Percentiles rank a stretch among this genome's conserved stretches.
Conservation (phyloP, 2,888 invertebrate genomes). For the Noctua comes region DNA sequence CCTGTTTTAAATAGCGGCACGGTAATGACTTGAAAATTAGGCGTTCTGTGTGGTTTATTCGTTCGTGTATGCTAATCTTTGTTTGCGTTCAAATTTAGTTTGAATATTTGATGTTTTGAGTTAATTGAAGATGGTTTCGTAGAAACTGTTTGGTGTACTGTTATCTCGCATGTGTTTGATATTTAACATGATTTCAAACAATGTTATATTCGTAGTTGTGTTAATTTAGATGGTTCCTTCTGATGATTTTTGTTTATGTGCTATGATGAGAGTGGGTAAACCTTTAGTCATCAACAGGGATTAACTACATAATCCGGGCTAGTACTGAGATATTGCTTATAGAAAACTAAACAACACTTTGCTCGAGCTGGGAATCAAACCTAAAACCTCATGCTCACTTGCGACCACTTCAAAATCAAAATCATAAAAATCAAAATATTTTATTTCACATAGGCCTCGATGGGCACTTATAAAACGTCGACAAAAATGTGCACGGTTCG, state of each 20-base stretch:
- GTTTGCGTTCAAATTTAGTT: constrained; percentile 19
- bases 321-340: background rate
- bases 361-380: background rate
- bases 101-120: constrained; percentile 27
- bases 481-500: no score
- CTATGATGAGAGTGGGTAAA: background rate
- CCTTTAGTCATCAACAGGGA: background rate
- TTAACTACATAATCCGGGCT: background rate
- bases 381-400: background rate
- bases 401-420: no score
- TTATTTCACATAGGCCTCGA: no score
- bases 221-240: background rate
- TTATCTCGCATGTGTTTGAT: background rate
- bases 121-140: constrained; percentile 4
- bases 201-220: background rate
- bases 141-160: constrained; percentile 7
- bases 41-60: constrained; percentile 32
- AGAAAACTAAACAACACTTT: background rate
- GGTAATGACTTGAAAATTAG: constrained; percentile 60
- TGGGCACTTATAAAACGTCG: no score
- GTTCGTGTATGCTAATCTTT: constrained; percentile 52
- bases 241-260: background rate
- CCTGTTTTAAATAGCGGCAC: constrained; percentile 59
- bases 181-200: background rate
- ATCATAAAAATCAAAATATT: no score